phyloP scores from a whole-genome alignment of 2,888 invertebrate species.

The Artemia sinica region DNA sequence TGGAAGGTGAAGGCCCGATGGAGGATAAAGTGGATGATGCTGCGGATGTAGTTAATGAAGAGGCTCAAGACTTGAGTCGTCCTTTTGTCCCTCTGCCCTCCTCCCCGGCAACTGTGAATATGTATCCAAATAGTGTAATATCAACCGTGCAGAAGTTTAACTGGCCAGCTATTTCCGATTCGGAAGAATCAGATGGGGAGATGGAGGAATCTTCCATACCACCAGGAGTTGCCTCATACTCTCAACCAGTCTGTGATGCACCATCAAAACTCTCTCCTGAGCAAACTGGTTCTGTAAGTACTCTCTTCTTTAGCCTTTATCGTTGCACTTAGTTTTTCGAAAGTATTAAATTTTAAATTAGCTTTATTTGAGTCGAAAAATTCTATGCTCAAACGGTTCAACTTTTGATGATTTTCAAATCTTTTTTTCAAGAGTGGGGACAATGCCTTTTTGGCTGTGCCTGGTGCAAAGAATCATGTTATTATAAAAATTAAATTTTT shows the following conservation, averaged over 20 bases:
- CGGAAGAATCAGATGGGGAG: conserved; percentile 1
- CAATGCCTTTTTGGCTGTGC: too few relatives aligned
- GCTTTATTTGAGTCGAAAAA: too few relatives aligned
- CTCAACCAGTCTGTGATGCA: not conserved
- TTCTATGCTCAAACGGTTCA: too few relatives aligned
- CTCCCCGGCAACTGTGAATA: not conserved
- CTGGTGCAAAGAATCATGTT: too few relatives aligned
- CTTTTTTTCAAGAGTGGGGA: too few relatives aligned
- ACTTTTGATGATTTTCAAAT: too few relatives aligned
- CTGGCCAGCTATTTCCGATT: conserved; percentile 1
- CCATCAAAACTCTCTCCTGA: not conserved
- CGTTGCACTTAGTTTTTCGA: too few relatives aligned
- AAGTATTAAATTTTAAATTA: too few relatives aligned
- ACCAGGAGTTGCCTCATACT: not conserved
- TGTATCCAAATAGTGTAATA: not conserved
- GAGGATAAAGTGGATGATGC: not conserved
- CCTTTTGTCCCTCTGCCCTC: not conserved
- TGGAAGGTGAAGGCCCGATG: not conserved
- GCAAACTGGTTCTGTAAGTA: not conserved
- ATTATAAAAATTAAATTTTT: too few relatives aligned
- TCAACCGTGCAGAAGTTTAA: not conserved
- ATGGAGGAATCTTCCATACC: not conserved
- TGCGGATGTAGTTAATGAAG: not conserved
- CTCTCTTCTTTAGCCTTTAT: not conserved
- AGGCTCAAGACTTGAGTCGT: conserved; percentile 8